Evolutionary conservation across 2,113 vertebrate species (phyloP).

Genomic region (Strigops habroptila): DNA sequence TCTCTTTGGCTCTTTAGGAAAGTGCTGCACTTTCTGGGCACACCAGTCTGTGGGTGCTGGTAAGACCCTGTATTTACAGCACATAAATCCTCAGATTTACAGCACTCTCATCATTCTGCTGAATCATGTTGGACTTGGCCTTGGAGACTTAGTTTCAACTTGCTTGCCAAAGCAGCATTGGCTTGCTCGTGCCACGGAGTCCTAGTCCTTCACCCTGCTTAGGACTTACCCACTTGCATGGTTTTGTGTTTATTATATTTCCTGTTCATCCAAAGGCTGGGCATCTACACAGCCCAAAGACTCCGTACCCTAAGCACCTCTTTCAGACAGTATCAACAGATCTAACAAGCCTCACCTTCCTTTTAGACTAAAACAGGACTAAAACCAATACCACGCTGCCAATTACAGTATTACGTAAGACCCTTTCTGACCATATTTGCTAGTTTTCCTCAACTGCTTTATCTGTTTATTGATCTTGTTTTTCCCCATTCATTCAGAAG

Average conservation of each 20-base stretch:
- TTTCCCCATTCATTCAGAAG: background rate
- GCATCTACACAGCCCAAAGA: accelerated
- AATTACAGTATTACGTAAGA: background rate
- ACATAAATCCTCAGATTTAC: accelerated
- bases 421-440: background rate
- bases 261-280: background rate
- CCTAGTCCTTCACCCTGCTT: background rate
- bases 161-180: background rate
- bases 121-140: accelerated
- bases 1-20: background rate
- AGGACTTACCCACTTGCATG: background rate
- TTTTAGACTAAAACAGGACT: background rate
- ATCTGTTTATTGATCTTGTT: background rate
- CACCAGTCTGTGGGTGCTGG: background rate
- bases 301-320: background rate
- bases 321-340: background rate
- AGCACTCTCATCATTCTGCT: background rate
- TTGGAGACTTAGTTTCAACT: background rate
- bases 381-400: background rate
- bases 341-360: background rate
- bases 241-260: background rate
- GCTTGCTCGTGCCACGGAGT: background rate
- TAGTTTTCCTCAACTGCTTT: background rate
- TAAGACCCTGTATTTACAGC: background rate
- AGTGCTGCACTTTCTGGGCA: background rate